Percentiles rank a stretch among this genome's conserved stretches.
Conservation (phyloP, 2,113 vertebrate species). For the Chrysemys picta region DNA sequence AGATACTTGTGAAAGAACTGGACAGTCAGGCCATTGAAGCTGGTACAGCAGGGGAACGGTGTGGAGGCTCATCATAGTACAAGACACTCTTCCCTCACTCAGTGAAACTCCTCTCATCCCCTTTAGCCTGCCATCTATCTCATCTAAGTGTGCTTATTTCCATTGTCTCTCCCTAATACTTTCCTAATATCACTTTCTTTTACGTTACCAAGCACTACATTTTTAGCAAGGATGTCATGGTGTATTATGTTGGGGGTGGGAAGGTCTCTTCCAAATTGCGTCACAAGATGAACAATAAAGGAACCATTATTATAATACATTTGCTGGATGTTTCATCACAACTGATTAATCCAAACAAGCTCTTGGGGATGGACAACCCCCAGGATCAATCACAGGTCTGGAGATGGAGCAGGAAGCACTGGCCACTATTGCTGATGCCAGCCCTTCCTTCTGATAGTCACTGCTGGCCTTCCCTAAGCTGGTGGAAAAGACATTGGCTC, state of each 20-base stretch:
- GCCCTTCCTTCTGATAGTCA: not conserved
- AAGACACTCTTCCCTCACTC: not conserved
- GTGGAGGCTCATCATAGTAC: not conserved
- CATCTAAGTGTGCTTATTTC: not conserved
- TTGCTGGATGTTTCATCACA: not conserved
- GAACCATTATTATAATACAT: not conserved
- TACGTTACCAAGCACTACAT: not conserved
- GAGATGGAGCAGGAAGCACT: not conserved
- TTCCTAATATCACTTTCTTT: not conserved
- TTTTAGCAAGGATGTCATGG: not conserved
- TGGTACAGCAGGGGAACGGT: not conserved
- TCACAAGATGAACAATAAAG: not conserved
- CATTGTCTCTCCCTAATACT: not conserved
- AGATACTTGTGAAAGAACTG: not conserved
- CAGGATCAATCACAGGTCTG: not conserved
- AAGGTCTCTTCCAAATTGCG: not conserved
- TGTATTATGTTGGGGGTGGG: not conserved
- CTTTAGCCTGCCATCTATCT: not conserved
- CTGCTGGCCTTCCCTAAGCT: not conserved
- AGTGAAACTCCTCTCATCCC: not conserved
- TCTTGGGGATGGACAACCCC: not conserved
- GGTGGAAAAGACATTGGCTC: not conserved
- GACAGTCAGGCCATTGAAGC: not conserved
- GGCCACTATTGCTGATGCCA: not conserved
- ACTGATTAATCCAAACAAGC: not conserved